Base-by-base conservation (phyloP, 2,113 vertebrate species). In the Gavia stellata region DNA sequence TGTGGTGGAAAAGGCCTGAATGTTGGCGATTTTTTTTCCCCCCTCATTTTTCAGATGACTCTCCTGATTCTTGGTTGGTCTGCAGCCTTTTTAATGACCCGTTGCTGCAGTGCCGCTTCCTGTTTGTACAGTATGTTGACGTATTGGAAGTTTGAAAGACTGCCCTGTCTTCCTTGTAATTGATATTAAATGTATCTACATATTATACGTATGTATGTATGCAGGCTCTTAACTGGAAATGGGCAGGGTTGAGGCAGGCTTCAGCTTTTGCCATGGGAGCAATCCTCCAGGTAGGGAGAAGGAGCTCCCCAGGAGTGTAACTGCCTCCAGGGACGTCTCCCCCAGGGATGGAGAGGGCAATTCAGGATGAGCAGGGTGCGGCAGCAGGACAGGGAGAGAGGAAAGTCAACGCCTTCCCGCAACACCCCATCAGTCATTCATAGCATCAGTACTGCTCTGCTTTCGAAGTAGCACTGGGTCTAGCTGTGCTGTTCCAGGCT, bases 111-210 rank as follows among this genome's bases (percentile, higher is more conserved):
- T 77, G 66, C 73, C 1, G 14, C 67, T 97, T 97, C 94, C 94
- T 96, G 84, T 96, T 97, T 94, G 89, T 83, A 73, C 55, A 82
- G 72, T 34, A 34, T 77, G 84, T 89, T 96, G 89, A 97, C 78
- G 58, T 47, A 63, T 8, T 75, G 79, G 53, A 93, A 71, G 72
- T 81, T 86, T 92, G 89, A 97, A 97, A 95, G 94, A 55, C 70
- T 88, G n/a, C 45, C 53, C 73, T 97, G 92, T 97, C 86, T 90
- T 87, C 58, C 42, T 42, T 86, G 66, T 79, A 68, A 73, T 31
- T 92, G 52, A 77, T 95, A 77, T 77, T 74, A 79, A 81, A 63
- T 89, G 73, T 38, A 77, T 82, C 34, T 15, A 8, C 5, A 6
- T 52, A 45, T 56, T 72, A 59, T 24, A 59, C n/a, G n/a, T 14